A percentile compares a stretch with the other conserved stretches of the same genome.
These are phyloP conservation scores for Metaphire vulgaris DNA, from an alignment of 1,140 invertebrate genomes.

Conservation along the genomic window DNA sequence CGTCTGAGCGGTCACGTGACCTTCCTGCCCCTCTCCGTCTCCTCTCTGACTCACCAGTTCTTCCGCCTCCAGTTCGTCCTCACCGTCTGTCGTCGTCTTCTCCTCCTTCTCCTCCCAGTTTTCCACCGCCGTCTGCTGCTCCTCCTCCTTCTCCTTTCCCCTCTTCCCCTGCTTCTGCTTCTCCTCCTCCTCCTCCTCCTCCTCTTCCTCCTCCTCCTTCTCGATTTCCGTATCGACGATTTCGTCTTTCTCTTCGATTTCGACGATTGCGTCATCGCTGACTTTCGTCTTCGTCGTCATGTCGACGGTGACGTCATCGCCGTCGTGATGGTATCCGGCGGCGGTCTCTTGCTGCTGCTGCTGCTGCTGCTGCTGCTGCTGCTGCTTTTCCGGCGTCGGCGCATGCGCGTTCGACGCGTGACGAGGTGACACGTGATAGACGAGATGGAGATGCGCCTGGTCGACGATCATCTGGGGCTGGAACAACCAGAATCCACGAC, in stretches of 20 bases:
- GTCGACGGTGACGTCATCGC: background rate
- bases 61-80: no score
- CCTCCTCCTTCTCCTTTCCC: no score
- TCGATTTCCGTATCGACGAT: background rate
- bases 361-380: slow-evolving; percentile 29
- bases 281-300: no score
- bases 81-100: no score
- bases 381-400: background rate
- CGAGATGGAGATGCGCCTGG: slow-evolving; percentile 57
- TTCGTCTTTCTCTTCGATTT: no score
- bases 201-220: background rate
- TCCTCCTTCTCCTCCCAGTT: no score
- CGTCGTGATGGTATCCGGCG: background rate
- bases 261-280: no score
- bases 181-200: background rate
- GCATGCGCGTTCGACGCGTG: background rate
- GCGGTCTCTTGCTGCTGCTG: slow-evolving; percentile 39
- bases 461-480: slow-evolving; percentile 84
- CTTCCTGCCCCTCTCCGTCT: no score
- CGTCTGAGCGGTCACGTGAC: background rate
- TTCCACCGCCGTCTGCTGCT: no score
- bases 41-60: no score
- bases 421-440: background rate
- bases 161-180: no score
- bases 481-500: no score